phyloP scores from a whole-genome alignment of 2,888 invertebrate genomes.

The Trilocha varians region DNA sequence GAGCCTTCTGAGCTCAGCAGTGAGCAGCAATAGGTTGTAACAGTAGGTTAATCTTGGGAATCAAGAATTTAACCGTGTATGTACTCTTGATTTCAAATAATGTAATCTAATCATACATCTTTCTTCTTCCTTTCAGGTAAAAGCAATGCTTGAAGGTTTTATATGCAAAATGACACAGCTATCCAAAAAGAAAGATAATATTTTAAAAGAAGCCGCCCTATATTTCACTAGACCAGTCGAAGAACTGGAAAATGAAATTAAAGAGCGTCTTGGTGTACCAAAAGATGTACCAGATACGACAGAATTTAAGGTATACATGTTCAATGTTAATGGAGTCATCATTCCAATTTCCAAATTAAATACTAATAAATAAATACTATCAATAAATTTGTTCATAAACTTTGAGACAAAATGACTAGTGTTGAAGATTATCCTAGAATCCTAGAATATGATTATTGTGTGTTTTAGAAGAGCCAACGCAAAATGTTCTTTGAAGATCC shows the following conservation, averaged over 20 bases:
- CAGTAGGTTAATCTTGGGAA: too few species aligned
- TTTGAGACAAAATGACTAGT: too few species aligned
- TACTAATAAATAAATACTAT: too few species aligned
- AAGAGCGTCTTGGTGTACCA: slow-evolving; percentile 25
- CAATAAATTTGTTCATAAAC: too few species aligned
- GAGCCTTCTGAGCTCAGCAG: too few species aligned
- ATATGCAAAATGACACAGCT: slow-evolving; percentile 27
- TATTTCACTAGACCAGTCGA: slow-evolving; percentile 36
- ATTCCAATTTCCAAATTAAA: too few species aligned
- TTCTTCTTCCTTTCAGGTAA: slow-evolving; percentile 31
- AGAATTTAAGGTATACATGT: slow-evolving; percentile 21
- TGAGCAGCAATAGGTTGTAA: too few species aligned
- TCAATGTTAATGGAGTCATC: not conserved
- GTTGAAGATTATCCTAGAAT: too few species aligned
- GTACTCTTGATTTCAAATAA: too few species aligned
- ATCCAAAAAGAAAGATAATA: slow-evolving; percentile 28
- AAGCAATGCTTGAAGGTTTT: slow-evolving; percentile 38
- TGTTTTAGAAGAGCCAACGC: slow-evolving; percentile 19
- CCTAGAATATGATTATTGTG: not conserved
- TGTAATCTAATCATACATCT: not conserved
- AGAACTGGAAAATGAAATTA: slow-evolving; percentile 34
- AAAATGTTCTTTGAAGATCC: slow-evolving; percentile 22
- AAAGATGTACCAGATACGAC: slow-evolving; percentile 22
- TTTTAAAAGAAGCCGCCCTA: slow-evolving; percentile 32
- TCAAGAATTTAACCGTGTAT: too few species aligned